A percentile compares a stretch with the other conserved stretches of the same genome.
Evolutionary conservation across 2,888 invertebrate genomes (phyloP).

Genomic region (Rhyacophila evoluta): DNA sequence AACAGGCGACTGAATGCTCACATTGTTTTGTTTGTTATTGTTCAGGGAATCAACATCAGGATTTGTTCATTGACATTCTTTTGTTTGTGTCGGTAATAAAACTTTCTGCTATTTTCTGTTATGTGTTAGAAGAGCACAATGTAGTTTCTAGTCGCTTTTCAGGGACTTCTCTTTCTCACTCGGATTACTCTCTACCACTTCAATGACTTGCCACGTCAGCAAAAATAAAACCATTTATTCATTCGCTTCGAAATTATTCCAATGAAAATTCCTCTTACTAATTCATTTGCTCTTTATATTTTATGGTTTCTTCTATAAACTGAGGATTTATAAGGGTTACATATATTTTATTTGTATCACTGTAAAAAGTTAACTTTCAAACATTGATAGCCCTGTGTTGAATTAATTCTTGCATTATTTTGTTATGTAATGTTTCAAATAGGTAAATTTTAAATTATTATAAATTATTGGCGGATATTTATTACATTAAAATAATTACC

Average conservation of each 20-base stretch:
- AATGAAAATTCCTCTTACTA: neutral
- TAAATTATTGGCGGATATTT: no score
- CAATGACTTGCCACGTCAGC: neutral
- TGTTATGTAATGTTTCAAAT: no score
- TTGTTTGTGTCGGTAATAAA: conserved; percentile 15
- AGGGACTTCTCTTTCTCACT: conserved; percentile 23
- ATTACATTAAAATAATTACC: no score
- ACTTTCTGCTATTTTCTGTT: conserved; percentile 15
- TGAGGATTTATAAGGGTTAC: no score
- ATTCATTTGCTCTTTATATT: neutral
- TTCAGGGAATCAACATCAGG: conserved; percentile 1
- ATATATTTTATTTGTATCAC: no score
- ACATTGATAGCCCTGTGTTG: no score
- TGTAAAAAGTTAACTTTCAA: no score
- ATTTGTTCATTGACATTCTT: neutral
- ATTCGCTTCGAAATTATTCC: conserved; percentile 9
- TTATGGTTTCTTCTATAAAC: no score
- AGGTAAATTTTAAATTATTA: no score
- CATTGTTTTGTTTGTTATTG: neutral
- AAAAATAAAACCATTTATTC: neutral
- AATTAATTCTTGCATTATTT: no score
- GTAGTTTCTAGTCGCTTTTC: conserved; percentile 31
- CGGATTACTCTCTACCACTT: conserved; percentile 10
- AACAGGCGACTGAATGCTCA: neutral
- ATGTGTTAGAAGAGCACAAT: conserved; percentile 43